phyloP scores from a whole-genome alignment of 2,797 vertebrate genomes.

The Steatocranus sp. region DNA sequence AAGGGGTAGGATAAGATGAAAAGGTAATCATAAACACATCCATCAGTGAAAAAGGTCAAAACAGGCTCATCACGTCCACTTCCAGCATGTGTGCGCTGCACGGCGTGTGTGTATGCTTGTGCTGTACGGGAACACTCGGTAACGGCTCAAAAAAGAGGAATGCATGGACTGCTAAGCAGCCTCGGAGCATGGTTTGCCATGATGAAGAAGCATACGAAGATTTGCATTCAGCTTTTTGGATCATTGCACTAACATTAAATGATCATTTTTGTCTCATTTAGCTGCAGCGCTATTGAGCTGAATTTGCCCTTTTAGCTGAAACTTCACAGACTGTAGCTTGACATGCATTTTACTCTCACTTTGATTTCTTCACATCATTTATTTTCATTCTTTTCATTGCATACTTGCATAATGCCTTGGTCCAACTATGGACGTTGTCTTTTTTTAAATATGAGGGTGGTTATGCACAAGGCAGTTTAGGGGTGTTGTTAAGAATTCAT shows the following conservation, averaged over 20 bases:
- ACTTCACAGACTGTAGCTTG: conserved; percentile 13
- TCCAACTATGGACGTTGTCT: background rate
- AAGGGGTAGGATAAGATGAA: background rate
- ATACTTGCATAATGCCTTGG: background rate
- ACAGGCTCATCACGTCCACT: conserved; percentile 15
- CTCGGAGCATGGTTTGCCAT: conserved; percentile 38
- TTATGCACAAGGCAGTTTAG: conserved; percentile 5
- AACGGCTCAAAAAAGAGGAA: background rate
- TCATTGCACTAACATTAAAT: conserved; percentile 43
- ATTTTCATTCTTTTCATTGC: background rate
- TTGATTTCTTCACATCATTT: background rate
- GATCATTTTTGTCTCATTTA: conserved; percentile 35
- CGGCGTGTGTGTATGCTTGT: background rate
- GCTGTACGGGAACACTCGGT: background rate
- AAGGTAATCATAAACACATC: conserved; percentile 7
- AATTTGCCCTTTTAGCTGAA: conserved; percentile 28
- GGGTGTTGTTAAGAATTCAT: background rate
- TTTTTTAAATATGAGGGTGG: background rate
- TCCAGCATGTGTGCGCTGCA: conserved; percentile 43
- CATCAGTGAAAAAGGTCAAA: conserved; percentile 20
- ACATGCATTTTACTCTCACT: background rate
- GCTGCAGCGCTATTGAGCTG: conserved; percentile 6
- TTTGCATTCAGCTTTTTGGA: conserved; percentile 13
- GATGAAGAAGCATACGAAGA: background rate
- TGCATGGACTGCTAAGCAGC: conserved; percentile 37